phyloP scores from a whole-genome alignment of 2,797 vertebrate genomes.

The Austrolebias charrua region DNA sequence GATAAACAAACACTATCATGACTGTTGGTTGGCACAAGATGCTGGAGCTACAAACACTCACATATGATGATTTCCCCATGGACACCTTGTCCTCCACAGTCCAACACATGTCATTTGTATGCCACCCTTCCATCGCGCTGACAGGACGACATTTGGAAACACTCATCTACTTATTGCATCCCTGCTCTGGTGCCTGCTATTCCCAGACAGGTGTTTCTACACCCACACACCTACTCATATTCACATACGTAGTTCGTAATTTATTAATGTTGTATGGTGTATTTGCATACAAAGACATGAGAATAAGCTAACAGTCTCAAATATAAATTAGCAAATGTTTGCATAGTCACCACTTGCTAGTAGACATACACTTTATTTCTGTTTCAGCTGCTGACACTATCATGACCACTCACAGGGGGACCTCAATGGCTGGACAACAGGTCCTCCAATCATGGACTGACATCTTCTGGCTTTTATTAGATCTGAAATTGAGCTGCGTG shows the following conservation, averaged over 20 bases:
- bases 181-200: constrained; percentile 54
- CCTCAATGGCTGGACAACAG: background rate
- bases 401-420: background rate
- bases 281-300: constrained; percentile 16
- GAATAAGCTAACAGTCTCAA: background rate
- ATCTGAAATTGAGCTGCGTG: constrained; percentile 4
- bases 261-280: background rate
- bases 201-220: constrained; percentile 63
- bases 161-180: constrained; percentile 64
- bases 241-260: constrained; percentile 25
- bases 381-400: background rate
- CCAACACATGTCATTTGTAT: constrained; percentile 65
- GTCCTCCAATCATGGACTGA: background rate
- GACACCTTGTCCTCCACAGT: constrained; percentile 60
- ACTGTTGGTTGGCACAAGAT: constrained; percentile 43
- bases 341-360: background rate
- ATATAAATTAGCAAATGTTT: background rate
- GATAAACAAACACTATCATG: constrained; percentile 51
- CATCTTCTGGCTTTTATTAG: background rate
- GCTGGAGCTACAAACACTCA: constrained; percentile 26
- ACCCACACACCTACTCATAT: background rate
- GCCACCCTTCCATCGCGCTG: constrained; percentile 53
- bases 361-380: background rate
- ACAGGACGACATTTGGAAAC: constrained; percentile 68
- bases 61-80: constrained; percentile 63